Evolutionary conservation across 2,113 vertebrate genomes (phyloP), one percentile per base, ranked within the genome.

Genomic region (Siphamia tubifer): DNA sequence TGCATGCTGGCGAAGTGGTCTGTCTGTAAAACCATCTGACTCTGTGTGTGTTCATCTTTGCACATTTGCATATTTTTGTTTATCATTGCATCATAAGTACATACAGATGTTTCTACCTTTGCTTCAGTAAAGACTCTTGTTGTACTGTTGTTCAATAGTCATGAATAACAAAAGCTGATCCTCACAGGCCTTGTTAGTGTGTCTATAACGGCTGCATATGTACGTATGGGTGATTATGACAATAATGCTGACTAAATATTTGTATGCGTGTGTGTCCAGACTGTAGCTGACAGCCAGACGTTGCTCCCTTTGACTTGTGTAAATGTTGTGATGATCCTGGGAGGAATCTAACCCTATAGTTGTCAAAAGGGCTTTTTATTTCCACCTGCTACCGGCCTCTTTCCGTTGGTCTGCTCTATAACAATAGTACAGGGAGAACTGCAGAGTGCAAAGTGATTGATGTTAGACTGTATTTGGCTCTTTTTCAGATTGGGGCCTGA

Each of bases 381-480:
- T 93, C 90, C 91, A 93, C 92, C 92, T 93, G 92, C 81, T 91
- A 79, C 86, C 66, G 87, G 86, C 87, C 92, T 90, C 85, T 90
- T 93, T 92, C 92, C 90, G 87, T 77, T 88, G 83, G 70, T 84
- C 89, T 91, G 89, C 88, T 89, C 84, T 91, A 81, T 88, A 93
- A 93, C 92, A 93, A 92, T 93, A 87, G 89, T 36, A 68, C 74
- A 77, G 85, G 87, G 84, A 90, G 87, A 84, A 82, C 83, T 56
- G 78, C 35, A 66, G 80, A 91, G 87, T 81, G 77, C 83, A 82
- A 63, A 64, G 72, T 92, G 90, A 93, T 90, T 93, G 84, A 92
- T 93, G 89, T 84, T 68, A 65, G 79, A 81, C 83, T 91, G 82
- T 86, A 86, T 91, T 90, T 92, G 92, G 90, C 89, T 82, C 82